phyloP scores from a whole-genome alignment of 2,797 vertebrate genomes.

The Poliocrania exsul region DNA sequence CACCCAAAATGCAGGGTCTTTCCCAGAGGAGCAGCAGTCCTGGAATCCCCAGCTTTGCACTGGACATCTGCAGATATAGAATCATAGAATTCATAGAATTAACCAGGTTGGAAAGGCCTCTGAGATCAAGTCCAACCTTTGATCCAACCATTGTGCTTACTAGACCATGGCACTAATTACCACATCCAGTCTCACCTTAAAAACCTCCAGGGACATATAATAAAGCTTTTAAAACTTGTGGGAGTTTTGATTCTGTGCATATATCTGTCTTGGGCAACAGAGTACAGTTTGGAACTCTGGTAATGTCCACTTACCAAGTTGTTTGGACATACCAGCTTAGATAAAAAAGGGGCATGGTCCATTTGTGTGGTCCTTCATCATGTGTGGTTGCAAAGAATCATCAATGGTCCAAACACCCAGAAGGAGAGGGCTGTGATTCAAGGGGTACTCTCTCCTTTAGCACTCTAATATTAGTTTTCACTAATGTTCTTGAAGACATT shows the following conservation, averaged over 20 bases:
- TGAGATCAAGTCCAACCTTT: too few relatives aligned
- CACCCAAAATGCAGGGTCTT: neutral
- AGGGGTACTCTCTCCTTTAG: neutral
- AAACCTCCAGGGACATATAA: too few relatives aligned
- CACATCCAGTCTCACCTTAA: too few relatives aligned
- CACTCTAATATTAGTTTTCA: neutral
- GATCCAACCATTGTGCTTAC: too few relatives aligned
- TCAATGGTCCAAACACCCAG: fast-evolving
- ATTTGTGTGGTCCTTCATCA: fast-evolving
- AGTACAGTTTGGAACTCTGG: neutral
- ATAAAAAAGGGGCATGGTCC: neutral
- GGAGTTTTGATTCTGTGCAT: fast-evolving
- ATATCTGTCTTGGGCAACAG: neutral
- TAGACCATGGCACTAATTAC: too few relatives aligned
- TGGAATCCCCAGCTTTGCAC: neutral
- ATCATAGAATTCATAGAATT: too few relatives aligned
- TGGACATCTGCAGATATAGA: neutral
- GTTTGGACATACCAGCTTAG: neutral
- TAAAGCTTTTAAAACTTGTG: neutral
- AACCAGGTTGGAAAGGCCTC: too few relatives aligned
- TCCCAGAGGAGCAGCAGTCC: neutral
- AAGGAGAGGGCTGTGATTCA: neutral
- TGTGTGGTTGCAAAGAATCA: neutral
- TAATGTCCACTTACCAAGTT: neutral
- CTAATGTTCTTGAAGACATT: neutral